Base-by-base conservation (phyloP, 2,113 vertebrate genomes). In the Daboia siamensis region DNA sequence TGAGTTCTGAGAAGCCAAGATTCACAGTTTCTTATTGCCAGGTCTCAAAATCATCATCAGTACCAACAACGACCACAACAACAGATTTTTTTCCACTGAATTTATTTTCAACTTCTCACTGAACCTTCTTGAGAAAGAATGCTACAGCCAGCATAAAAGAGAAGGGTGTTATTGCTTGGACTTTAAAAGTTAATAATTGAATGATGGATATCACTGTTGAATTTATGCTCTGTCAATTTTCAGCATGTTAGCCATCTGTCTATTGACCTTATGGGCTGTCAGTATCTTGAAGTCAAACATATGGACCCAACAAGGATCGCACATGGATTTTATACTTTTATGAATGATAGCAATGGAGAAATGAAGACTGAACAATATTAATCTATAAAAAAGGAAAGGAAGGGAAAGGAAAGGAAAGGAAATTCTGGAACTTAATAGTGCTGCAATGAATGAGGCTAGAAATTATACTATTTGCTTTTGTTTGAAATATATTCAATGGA, bases 281-380 rank as follows among this genome's bases (percentile, higher is more conserved):
- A 87, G 90, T 86, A 90, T 93, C 88, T 87, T 12, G 90, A 93
- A 91, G 88, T 92, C 87, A 93, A 93, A 92, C 80, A 90, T 88
- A 91, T 69, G 57, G 87, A 92, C 88, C 51, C 88, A 56, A 89
- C 51, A 56, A 48, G 80, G 90, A 86, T 93, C 90, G 89, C 87
- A 69, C 56, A 89, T 93, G 74, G 9, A 91, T 86, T 89, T 91
- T 64, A 57, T 86, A 86, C 92, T 86, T 91, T 74, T 84, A 26
- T 56, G 29, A 93, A 90, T 90, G 93, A 90, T 88, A 92, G 51
- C 56, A 84, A 91, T 69, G 52, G 80, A 92, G n/a, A 90, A 90
- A 92, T 86, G 61, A 88, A 87, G 56, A 52, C n/a, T 89, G 56
- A 44, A 48, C 56, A 39, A n/a, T 91, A 89, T 57, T 56, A 55